Evolutionary conservation across 2,113 vertebrate species (phyloP).

Genomic region (Porphyrio hochstetteri): DNA sequence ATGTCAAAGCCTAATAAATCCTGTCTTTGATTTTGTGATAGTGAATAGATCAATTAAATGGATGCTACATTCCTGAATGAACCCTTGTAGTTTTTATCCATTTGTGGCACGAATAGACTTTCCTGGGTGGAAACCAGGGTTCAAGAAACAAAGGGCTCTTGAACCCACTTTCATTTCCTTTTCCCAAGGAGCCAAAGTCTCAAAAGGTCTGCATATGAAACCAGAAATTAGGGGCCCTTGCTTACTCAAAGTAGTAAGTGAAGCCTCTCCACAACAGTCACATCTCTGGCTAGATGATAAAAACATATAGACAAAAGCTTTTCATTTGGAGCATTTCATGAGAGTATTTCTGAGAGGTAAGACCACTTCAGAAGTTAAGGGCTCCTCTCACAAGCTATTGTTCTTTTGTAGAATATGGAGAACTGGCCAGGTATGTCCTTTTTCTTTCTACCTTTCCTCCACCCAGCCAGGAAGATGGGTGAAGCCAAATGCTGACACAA

Average conservation of each 20-base stretch:
- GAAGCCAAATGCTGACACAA: accelerated
- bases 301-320: neutral
- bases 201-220: conserved; percentile 11
- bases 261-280: neutral
- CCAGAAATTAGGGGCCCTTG: neutral
- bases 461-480: neutral
- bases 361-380: neutral
- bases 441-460: neutral
- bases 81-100: conserved; percentile 26
- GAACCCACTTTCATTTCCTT: conserved; percentile 11
- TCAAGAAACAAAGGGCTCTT: conserved; percentile 30
- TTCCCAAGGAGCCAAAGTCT: neutral
- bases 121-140: neutral
- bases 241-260: neutral
- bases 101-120: conserved; percentile 1
- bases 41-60: conserved; percentile 57
- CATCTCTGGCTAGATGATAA: neutral
- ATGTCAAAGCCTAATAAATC: conserved; percentile 51
- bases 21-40: conserved; percentile 32
- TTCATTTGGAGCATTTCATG: neutral
- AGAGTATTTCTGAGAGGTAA: neutral
- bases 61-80: conserved; percentile 36
- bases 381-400: neutral
- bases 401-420: neutral
- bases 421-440: neutral